A percentile compares a stretch with the other conserved stretches of the same genome.
Evolutionary conservation across 2,797 vertebrate genomes (phyloP).

Genomic region (Mallotus villosus): DNA sequence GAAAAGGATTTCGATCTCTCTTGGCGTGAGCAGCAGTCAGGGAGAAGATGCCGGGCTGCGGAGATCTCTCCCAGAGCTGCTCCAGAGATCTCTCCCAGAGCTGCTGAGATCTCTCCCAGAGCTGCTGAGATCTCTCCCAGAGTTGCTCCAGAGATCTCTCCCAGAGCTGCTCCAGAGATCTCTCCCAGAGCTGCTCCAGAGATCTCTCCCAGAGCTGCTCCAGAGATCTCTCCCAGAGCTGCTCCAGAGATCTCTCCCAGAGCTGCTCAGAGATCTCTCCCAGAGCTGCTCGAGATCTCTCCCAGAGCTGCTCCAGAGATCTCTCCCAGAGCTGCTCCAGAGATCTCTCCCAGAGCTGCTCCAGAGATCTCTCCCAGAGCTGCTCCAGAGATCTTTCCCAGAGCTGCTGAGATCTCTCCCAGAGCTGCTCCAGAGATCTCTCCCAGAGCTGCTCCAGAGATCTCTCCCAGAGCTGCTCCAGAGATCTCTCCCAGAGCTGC

Average conservation of each 20-base stretch:
- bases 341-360: neutral
- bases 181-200: neutral
- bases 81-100: constrained; percentile 16
- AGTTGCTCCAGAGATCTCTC: too few species aligned
- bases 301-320: neutral
- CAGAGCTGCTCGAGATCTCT: neutral
- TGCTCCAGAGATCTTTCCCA: neutral
- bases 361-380: neutral
- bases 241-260: neutral
- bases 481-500: neutral
- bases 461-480: neutral
- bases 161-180: too few species aligned
- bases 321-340: neutral
- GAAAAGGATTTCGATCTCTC: neutral
- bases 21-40: too few species aligned
- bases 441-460: too few species aligned
- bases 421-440: too few species aligned
- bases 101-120: neutral
- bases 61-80: constrained; percentile 11
- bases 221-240: neutral
- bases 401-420: neutral
- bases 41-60: too few species aligned
- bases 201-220: neutral
- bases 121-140: neutral
- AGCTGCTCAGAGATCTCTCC: neutral